Evolutionary conservation across 30 jellyfish, hydroid and myxozoan species (phyloP).

Genomic region (Aurelia sp.): DNA sequence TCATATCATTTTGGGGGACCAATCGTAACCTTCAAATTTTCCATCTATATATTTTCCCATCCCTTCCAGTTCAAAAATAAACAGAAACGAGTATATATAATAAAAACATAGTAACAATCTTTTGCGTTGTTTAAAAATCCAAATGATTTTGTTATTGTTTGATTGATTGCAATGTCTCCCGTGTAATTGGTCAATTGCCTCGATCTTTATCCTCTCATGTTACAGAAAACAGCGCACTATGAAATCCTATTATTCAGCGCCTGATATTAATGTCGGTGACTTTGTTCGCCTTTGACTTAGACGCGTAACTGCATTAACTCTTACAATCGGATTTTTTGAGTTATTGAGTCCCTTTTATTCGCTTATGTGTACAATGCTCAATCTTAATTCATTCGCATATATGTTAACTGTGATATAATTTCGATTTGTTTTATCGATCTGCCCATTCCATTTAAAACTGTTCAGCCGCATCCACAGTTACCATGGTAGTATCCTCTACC

Average conservation of each 20-base stretch:
- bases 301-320: constrained; percentile 58
- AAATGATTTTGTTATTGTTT: constrained; percentile 13
- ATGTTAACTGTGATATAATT: neutral
- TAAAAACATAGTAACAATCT: no score
- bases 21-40: no score
- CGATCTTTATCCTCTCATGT: constrained; percentile 42
- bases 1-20: no score
- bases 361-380: neutral
- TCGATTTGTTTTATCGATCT: constrained; percentile 1
- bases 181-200: constrained; percentile 31
- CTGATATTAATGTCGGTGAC: constrained; percentile 34
- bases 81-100: no score
- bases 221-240: constrained; percentile 41
- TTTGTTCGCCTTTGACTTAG: constrained; percentile 26
- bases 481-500: constrained; percentile 15
- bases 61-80: no score
- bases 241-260: constrained; percentile 56
- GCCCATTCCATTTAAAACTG: constrained; percentile 7
- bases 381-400: constrained; percentile 22
- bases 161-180: constrained; percentile 47
- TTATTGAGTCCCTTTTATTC: constrained; percentile 39
- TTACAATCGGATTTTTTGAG: constrained; percentile 61
- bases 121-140: neutral
- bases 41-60: no score
- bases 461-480: constrained; percentile 18